Evolutionary conservation across 2,113 vertebrate genomes (phyloP), one percentile per base, ranked within the genome.

Genomic region (Poeciliopsis prolifica): DNA sequence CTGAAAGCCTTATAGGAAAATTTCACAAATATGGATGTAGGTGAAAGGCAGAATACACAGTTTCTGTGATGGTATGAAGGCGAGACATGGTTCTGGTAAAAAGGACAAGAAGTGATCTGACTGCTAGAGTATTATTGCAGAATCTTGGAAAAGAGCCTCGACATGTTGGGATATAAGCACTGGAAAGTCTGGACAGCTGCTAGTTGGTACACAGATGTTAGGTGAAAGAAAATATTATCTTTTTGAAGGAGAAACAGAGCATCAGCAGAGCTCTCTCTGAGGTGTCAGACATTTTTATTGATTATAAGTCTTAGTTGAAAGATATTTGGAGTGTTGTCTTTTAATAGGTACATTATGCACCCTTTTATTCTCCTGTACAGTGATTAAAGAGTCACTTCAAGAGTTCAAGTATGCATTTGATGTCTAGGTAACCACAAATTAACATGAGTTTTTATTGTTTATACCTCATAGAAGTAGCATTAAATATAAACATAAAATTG

Each of bases 31-130:
- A 65, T 69, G 71, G 60, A 83, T 78, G 24, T 62, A 77, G 70
- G 77, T 62, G 60, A 74, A 81, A 83, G 70, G 42, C 31, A 0
- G 68, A n/a, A 72, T 54, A 65, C 67, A 62, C 58, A 61, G 26
- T 74, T 33, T 84, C 29, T 68, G 31, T 77, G 71, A 79, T 72
- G 60, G 72, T 62, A 12, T 61, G 65, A 13, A 79, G 60, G 35
- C 58, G 28, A 78, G 48, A 74, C 17, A 66, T 14, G 61, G 73
- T 73, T 81, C 29, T 58, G 44, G 42, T 72, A 30, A 72, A 10
- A 70, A 78, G 62, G 30, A 74, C 42, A 31, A 74, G 44, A 65
- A 73, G 42, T 65, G n/a, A 79, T 77, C 69, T 61, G 74, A 65
- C 69, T 60, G 26, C 61, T 71, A 28, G 40, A 63, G 19, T 22